Base-by-base conservation (phyloP, 2,113 vertebrate genomes). In the Syngnathoides biaculeatus region DNA sequence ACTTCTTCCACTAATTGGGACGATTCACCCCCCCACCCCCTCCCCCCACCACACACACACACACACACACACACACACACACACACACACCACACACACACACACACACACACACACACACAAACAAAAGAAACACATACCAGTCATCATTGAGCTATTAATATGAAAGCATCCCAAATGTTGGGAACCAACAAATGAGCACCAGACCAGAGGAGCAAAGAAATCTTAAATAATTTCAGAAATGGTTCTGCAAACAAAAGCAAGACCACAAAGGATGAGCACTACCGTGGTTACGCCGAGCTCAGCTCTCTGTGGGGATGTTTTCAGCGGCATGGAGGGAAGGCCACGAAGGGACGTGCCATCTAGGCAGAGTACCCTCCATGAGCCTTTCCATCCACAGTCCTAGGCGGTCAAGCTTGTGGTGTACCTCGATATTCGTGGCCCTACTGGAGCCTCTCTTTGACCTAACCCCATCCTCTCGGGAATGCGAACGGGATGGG, bases 361-460 rank as follows among this genome's bases (percentile, higher is more conserved):
- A 91, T 79, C 95, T 90, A 74, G 94, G 94, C 55, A 97, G 79
- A 56, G 95, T 96, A 0, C 96, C 96, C 82, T 98, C 96, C 71
- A 95, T 84, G 11, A 98, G 92, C 60, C 92, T 92, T 79, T 98
- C 95, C 96, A 98, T 97, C 96, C 96, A 98, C 19, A 97, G 89
- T 68, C 95, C 95, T 71, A 98, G 84, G 82, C 93, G 93, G 89
- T 94, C 93, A 40, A 97, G 84, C 85, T 97, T 96, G 77, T 91
- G 93, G 79, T 94, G 95, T 73, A 94, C 78, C 71, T 93, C 93
- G 0, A 92, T 91, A 77, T 89, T 93, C 38, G 89, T 88, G 74
- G 93, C 89, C 27, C 93, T 52, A 1, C 86, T 84, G 0, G 86
- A 56, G 14, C n/a, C 88, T 59, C 52, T 81, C 71, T 70, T 85